phyloP scores from a whole-genome alignment of 2,113 vertebrate species.

The Gobius niger region DNA sequence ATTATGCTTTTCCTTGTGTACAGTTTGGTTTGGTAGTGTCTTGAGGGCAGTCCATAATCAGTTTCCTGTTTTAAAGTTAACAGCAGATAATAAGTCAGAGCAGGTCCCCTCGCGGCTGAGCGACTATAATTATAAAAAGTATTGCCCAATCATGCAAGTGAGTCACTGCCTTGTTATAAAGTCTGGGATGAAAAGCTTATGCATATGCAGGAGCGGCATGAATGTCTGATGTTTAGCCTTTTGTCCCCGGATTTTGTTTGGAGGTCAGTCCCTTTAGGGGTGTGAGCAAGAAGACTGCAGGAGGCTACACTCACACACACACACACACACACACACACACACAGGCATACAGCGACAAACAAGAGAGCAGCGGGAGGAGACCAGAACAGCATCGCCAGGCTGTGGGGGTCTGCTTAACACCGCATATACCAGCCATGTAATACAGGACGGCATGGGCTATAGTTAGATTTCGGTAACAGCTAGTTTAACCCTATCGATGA shows the following conservation, averaged over 20 bases:
- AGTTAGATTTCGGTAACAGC: too few species aligned
- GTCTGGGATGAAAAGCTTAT: slow-evolving; percentile 16
- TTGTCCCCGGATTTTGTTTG: slow-evolving; percentile 52
- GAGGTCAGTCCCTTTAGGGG: slow-evolving; percentile 55
- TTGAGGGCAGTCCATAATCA: not conserved
- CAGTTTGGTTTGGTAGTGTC: not conserved
- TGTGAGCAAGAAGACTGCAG: slow-evolving; percentile 41
- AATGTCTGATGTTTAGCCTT: slow-evolving; percentile 34
- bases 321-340: slow-evolving; percentile 1
- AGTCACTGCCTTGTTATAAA: not conserved
- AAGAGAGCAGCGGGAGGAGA: slow-evolving; percentile 27
- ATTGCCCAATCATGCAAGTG: not conserved
- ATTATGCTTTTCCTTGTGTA: too few species aligned
- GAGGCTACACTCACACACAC: slow-evolving; percentile 29
- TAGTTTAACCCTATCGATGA: too few species aligned
- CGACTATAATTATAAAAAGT: slow-evolving; percentile 3
- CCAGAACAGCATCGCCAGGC: slow-evolving; percentile 51
- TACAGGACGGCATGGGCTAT: not conserved
- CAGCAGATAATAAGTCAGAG: not conserved
- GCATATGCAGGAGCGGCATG: slow-evolving; percentile 2
- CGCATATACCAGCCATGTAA: slow-evolving; percentile 30
- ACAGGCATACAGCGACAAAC: slow-evolving; percentile 8
- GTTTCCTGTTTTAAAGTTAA: slow-evolving; percentile 8
- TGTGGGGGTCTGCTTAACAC: slow-evolving; percentile 47
- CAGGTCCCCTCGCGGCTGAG: not conserved